Conservation (phyloP, 2,888 invertebrate genomes). For the Metallyticus violacea region DNA sequence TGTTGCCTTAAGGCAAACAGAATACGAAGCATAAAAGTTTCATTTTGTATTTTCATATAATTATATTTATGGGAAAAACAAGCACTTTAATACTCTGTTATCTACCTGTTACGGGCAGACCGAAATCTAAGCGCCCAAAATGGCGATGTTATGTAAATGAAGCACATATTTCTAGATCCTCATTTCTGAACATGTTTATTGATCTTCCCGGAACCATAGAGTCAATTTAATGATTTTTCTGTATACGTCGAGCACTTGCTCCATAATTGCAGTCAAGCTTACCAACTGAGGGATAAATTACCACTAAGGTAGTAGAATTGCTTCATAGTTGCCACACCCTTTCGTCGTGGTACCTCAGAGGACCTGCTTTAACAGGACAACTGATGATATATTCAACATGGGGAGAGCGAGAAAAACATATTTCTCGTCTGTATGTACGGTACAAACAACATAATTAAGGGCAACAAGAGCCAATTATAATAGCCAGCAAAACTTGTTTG, state of each 20-base stretch:
- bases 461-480: slow-evolving; percentile 25
- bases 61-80: background rate
- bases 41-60: background rate
- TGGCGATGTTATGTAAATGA: background rate
- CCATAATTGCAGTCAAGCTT: background rate
- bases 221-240: background rate
- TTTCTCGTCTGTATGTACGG: background rate
- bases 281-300: background rate
- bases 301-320: background rate
- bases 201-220: background rate
- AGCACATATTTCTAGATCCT: background rate
- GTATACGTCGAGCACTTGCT: background rate
- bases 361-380: background rate
- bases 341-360: background rate
- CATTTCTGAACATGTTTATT: background rate
- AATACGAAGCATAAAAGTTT: background rate
- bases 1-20: background rate
- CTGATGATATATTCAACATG: background rate
- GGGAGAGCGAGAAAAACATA: background rate
- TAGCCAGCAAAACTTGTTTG: slow-evolving; percentile 16
- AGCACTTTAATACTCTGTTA: background rate
- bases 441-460: slow-evolving; percentile 24
- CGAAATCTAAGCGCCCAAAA: background rate
- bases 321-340: background rate
- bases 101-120: background rate